Evolutionary conservation across 1,140 invertebrate genomes (phyloP), one percentile per base, ranked within the genome.

Genomic region (Panagrolaimus sp.): DNA sequence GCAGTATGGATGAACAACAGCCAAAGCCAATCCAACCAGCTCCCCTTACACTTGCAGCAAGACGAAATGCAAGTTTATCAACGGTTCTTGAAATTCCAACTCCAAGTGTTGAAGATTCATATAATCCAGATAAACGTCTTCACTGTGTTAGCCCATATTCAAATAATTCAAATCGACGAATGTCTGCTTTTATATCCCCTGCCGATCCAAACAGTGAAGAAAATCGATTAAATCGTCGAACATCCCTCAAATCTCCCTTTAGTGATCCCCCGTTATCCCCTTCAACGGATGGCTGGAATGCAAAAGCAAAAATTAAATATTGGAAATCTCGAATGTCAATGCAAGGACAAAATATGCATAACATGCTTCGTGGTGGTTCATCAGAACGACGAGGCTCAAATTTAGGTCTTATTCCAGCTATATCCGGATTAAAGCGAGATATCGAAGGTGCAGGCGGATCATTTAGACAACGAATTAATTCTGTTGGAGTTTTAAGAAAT

Each of bases 241-340:
- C 21, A 2, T 58, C 52, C 8, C 17, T 58, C 1, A 58, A n/a
- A 17, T 10, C 28, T 21, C 52, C 52, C 21, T 7, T 7, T 7
- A 38, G 2, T 38, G 32, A 38, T 2, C 32, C 32, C 7, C 32
- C 32, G 32, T 38, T 38, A 38, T 58, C 52, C 1, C 14, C 15
- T 12, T 58, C 52, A 12, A 26, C 28, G 4, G 52, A 28, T 12
- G 52, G 52, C 1, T 12, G 10, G 8, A n/a, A 14, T 3, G 21
- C 52, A 14, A 28, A 58, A 12, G 52, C 15, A 2, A 58, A 58
- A 21, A 21, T 58, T 12, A 58, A 58, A 28, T 58, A 58, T 21
- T 58, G 52, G 52, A 58, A 58, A 17, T 21, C 15, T 2, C 52
- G 52, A n/a, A 58, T 58, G 52, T 58, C 52, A 28, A 58, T 58